Evolutionary conservation across 2,888 invertebrate species (phyloP), one percentile per base, ranked within the genome.

Genomic region (Lottia gigantea): DNA sequence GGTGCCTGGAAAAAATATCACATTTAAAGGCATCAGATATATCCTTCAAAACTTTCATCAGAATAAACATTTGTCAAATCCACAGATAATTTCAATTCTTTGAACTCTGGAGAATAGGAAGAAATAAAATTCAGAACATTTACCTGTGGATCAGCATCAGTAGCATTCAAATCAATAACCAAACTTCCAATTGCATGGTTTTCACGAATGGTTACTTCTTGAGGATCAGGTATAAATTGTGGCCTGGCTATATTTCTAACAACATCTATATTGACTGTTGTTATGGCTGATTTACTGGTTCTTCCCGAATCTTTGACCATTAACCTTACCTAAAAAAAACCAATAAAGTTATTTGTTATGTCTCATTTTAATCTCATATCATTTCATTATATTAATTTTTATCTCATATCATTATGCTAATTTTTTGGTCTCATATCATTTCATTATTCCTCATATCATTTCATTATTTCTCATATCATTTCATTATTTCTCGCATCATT

Each of bases 281-380:
- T 74, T 11, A 72, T 74, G n/a, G 74, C 76, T n/a, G 71, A 73
- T 62, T 80, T 76, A 15, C 76, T 73, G 8, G 83, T 80, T 6
- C 73, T 68, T 4, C 83, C 83, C 25, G 76, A 78, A 71, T 83
- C 83, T n/a, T 68, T 46, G 0, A 81, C 82, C 70, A 70, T 55
- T 1, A 81, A 76, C 11, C 76, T 73, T 47, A 82, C 61, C 82
- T 82, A 66, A 14, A 67, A 67, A 46, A 70, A 19, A 16, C 64
- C 63, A 31, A 31, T 31, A 31, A 31, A 31, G 31, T 40, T 8
- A 40, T 40, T 40, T 40, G 6, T 31, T 6, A 31, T n/a, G n/a
- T n/a, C n/a, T 40, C 40, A 40, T 11, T 8, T 40, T 40, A 40
- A 40, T 40, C 6, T 40, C 11, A 40, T 40, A 40, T 11, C 1